Percentiles rank a stretch among this genome's conserved stretches.
These are phyloP conservation scores for Dreissena polymorpha DNA, from an alignment of 1,140 invertebrate genomes.

Conservation along the genomic window DNA sequence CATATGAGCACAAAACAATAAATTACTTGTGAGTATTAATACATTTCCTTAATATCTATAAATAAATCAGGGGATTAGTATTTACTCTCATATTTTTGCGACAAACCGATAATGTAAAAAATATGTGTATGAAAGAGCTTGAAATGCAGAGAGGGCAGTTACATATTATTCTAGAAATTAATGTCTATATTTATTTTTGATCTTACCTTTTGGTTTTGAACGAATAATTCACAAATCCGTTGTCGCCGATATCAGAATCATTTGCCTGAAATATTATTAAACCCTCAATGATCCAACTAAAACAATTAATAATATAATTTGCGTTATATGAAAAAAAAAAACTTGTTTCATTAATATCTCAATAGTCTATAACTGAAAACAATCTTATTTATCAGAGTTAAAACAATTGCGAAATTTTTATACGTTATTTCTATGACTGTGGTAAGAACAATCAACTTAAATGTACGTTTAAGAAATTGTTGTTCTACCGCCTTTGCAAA, in stretches of 20 bases:
- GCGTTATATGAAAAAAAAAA: no score
- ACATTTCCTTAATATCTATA: no score
- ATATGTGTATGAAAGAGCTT: neutral
- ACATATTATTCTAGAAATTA: neutral
- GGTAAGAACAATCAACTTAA: neutral
- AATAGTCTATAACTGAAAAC: no score
- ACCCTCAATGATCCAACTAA: neutral
- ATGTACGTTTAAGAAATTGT: neutral
- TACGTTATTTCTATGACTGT: neutral
- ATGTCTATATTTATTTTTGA: neutral
- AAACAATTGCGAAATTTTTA: neutral
- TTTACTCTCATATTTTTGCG: neutral
- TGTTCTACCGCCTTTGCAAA: no score
- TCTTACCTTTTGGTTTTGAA: conserved; percentile 21
- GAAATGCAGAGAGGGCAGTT: neutral
- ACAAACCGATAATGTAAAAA: neutral
- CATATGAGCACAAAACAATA: no score
- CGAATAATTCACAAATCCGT: conserved; percentile 7
- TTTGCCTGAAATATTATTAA: neutral
- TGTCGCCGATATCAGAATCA: conserved; percentile 13
- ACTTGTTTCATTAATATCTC: no score
- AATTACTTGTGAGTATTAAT: no score
- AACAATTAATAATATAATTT: no score
- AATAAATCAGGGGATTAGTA: neutral
- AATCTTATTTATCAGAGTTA: neutral